These are phyloP conservation scores for Elephantulus edwardii DNA, from an alignment of 2,113 vertebrate species.

Conservation along the genomic window DNA sequence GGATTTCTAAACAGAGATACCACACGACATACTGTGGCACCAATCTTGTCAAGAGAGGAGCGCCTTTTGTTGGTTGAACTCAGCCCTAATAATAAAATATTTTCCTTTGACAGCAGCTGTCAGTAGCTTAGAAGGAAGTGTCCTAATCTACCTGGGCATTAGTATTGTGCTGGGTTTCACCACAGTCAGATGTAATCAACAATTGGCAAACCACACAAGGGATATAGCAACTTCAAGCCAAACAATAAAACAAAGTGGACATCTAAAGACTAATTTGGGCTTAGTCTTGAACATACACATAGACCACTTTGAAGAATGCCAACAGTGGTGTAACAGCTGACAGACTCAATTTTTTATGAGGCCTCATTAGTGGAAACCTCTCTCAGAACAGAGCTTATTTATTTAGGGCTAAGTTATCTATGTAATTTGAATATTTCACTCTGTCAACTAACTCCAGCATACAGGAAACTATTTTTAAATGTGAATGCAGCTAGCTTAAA, in stretches of 20 bases:
- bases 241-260: conserved; percentile 29
- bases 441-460: conserved; percentile 48
- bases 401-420: conserved; percentile 52
- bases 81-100: not conserved
- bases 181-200: conserved; percentile 28
- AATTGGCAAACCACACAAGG: conserved; percentile 4
- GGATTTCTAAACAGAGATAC: not conserved
- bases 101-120: not conserved
- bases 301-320: conserved; percentile 36
- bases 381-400: conserved; percentile 45
- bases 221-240: not conserved
- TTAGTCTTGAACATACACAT: conserved; percentile 14
- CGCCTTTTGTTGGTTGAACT: not conserved
- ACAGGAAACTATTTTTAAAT: conserved; percentile 66
- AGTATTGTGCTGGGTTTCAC: not conserved
- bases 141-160: not conserved
- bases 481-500: conserved; percentile 45
- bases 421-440: conserved; percentile 52
- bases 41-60: not conserved
- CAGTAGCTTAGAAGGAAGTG: not conserved
- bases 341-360: conserved; percentile 18
- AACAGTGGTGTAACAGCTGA: conserved; percentile 29
- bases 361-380: not conserved
- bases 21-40: not conserved
- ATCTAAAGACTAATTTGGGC: not conserved